Evolutionary conservation across 2,888 invertebrate genomes (phyloP), one percentile per base, ranked within the genome.

Genomic region (Megastigmus dorsalis): DNA sequence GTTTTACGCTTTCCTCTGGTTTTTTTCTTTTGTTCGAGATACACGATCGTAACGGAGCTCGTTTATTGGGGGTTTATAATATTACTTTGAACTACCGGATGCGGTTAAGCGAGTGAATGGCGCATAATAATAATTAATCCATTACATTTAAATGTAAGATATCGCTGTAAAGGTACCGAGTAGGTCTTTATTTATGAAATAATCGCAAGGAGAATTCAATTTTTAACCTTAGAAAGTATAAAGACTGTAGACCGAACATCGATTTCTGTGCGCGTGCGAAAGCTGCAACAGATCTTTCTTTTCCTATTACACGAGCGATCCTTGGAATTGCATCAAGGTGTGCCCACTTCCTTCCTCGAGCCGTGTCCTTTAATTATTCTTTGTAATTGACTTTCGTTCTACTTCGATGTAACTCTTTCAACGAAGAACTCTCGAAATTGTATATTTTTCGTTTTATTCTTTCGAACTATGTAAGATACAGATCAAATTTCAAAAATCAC

Each of bases 311-410:
- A n/a, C n/a, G n/a, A 43, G 28, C 38, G 10, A 54, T 10, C 5
- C 45, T 23, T 55, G n/a, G 55, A 55, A 10, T 7, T 65, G 18
- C n/a, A 41, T 41, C 41, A 20, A 54, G 30, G 33, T 33, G n/a
- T n/a, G n/a, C n/a, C n/a, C 28, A 55, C 55, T 67, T 67, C 55
- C 55, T 57, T 33, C 2, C n/a, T 67, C 33, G 23, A 67, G 20
- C 18, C n/a, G 18, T 45, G 55, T 38, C 55, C 55, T 67, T 43
- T 45, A 62, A 30, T 30, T 9, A 15, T 15, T 60, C 10, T 30
- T n/a, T n/a, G n/a, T n/a, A n/a, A n/a, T n/a, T n/a, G n/a, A n/a
- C n/a, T n/a, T n/a, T n/a, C n/a, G 15, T 30, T 54, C 6, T 54
- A 26, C 2, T 50, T 50, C n/a, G 26, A 23, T 13, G 10, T 26